Conservation (phyloP, 64 coral and sea anemone species). For the Pocillopora damicornis region DNA sequence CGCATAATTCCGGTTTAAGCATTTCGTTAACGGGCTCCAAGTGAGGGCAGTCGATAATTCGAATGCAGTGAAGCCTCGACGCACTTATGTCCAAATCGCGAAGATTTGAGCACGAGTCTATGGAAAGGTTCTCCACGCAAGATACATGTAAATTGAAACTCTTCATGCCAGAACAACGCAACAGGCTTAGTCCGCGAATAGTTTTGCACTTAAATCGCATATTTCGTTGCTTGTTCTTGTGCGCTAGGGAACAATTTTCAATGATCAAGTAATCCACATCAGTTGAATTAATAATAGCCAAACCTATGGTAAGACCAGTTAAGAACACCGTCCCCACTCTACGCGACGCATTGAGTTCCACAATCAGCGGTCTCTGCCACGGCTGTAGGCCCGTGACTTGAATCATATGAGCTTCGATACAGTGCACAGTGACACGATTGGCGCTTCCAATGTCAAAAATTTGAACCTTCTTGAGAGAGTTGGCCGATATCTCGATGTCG, state of each 20-base stretch:
- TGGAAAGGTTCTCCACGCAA: conserved; percentile 13
- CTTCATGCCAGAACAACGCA: conserved; percentile 38
- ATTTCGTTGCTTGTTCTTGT: neutral
- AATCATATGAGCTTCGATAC: conserved; percentile 7
- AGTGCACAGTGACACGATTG: conserved; percentile 11
- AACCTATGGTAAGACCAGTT: conserved; percentile 1
- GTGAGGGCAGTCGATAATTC: conserved; percentile 33
- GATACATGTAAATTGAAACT: conserved; percentile 29
- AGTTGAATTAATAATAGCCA: neutral
- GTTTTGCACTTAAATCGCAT: conserved; percentile 40
- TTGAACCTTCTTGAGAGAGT: conserved; percentile 16
- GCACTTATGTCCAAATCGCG: conserved; percentile 29
- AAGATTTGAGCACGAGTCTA: conserved; percentile 41
- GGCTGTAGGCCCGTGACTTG: conserved; percentile 32
- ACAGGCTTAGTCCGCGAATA: conserved; percentile 25
- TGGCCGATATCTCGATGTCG: conserved; percentile 7
- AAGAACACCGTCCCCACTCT: conserved; percentile 3
- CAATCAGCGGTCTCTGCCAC: neutral
- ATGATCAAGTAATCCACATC: conserved; percentile 24
- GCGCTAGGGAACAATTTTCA: conserved; percentile 13
- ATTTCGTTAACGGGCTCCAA: neutral
- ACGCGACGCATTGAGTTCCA: conserved; percentile 4
- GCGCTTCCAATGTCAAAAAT: conserved; percentile 29
- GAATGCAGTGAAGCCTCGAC: conserved; percentile 5
- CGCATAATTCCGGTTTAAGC: neutral